These are phyloP conservation scores for Callospermophilus lateralis DNA, from an alignment of 2,113 vertebrate species.

Conservation along the genomic window DNA sequence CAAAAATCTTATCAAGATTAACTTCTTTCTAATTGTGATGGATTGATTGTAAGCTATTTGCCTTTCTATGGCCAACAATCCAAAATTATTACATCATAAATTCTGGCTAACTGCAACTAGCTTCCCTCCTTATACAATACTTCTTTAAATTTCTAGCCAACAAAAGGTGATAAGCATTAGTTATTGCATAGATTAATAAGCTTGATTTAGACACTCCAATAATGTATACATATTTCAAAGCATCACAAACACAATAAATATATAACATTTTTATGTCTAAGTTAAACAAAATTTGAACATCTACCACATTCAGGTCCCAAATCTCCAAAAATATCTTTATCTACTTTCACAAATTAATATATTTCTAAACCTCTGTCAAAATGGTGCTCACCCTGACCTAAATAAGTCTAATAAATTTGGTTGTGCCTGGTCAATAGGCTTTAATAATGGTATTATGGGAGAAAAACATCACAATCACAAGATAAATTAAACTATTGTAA, in stretches of 20 bases:
- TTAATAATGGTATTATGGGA: not conserved
- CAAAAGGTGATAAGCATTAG: not conserved
- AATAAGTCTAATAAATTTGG: not conserved
- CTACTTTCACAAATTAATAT: not conserved
- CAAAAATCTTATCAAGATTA: not conserved
- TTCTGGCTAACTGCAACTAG: not conserved
- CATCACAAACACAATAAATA: not conserved
- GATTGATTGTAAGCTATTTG: not conserved
- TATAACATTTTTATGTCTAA: not conserved
- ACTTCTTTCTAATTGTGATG: not conserved
- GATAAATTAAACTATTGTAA: not conserved
- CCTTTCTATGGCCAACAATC: not conserved
- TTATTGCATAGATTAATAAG: not conserved
- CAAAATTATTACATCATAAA: not conserved
- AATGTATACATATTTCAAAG: no score
- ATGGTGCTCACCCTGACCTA: not conserved
- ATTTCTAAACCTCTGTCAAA: not conserved
- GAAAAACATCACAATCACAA: rapidly evolving
- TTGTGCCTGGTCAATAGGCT: not conserved
- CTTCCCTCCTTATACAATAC: not conserved
- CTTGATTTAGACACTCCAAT: not conserved
- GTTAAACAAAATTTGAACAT: not conserved
- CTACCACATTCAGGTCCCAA: not conserved
- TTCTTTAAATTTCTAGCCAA: not conserved
- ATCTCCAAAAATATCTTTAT: not conserved